Percentiles rank a stretch among this genome's conserved stretches.
phyloP scores from a whole-genome alignment of 2,113 vertebrate species.

The Ahaetulla prasina region DNA sequence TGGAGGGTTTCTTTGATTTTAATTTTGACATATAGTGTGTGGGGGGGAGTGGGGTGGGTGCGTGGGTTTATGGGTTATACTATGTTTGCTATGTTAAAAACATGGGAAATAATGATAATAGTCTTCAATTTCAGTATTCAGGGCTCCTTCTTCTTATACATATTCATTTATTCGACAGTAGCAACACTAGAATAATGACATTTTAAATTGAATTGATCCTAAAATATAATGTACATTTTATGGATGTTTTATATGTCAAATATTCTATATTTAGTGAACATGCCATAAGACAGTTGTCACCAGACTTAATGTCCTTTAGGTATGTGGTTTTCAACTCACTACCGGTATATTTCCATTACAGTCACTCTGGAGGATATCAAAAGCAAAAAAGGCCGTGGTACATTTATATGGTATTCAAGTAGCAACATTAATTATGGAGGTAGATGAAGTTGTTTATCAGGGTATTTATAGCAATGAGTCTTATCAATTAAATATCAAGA shows the following conservation, averaged over 20 bases:
- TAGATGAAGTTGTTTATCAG: neutral
- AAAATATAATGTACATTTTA: slow-evolving; percentile 25
- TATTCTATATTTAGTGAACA: slow-evolving; percentile 8
- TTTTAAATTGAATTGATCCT: neutral
- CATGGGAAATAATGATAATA: neutral
- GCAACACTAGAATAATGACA: neutral
- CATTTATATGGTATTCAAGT: neutral
- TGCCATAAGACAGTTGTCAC: neutral
- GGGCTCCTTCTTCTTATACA: neutral
- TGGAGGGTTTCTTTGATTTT: neutral
- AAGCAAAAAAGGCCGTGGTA: neutral
- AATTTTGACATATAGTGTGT: neutral
- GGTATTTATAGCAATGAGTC: neutral
- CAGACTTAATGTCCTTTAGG: neutral
- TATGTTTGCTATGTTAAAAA: neutral
- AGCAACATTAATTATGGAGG: slow-evolving; percentile 9
- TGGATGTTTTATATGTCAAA: neutral
- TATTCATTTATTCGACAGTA: slow-evolving; percentile 14
- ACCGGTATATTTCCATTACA: neutral
- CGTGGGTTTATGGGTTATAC: neutral
- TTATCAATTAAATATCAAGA: slow-evolving; percentile 18
- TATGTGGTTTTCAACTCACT: neutral
- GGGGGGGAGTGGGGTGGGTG: too few relatives aligned
- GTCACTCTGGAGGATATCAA: neutral
- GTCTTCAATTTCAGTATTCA: neutral